These are phyloP conservation scores for Xenentodon cancila DNA, from an alignment of 2,797 vertebrate genomes.

Conservation along the genomic window DNA sequence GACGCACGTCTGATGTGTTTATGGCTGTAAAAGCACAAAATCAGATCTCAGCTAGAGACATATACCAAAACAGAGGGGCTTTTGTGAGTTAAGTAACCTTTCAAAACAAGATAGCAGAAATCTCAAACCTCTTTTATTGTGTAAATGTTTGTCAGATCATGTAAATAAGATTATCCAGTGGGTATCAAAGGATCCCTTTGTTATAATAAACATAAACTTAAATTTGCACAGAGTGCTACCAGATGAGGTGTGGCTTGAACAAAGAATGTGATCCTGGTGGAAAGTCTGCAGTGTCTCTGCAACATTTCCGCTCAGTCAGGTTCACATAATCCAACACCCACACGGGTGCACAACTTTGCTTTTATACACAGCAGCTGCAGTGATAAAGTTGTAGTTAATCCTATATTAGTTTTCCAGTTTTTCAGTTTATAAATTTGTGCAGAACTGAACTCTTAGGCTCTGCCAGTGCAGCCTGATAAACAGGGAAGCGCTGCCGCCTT, in stretches of 20 bases:
- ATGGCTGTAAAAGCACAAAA: too few species aligned
- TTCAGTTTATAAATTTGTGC: neutral
- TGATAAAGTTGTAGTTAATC: neutral
- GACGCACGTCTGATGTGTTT: too few species aligned
- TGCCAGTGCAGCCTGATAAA: conserved; percentile 5
- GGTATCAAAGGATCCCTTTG: neutral
- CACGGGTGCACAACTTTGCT: neutral
- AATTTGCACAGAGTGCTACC: neutral
- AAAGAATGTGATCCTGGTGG: conserved; percentile 26
- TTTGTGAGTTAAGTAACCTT: too few species aligned
- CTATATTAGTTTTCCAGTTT: neutral
- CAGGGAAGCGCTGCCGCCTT: conserved; percentile 33
- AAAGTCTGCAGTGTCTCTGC: neutral
- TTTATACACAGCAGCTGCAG: neutral
- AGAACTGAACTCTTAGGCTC: neutral
- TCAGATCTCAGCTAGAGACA: too few species aligned
- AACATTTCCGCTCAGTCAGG: neutral
- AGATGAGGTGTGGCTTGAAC: conserved; percentile 15
- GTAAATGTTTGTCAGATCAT: too few species aligned
- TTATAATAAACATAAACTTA: neutral
- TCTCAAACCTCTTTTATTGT: too few species aligned
- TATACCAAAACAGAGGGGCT: too few species aligned
- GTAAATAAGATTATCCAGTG: too few species aligned
- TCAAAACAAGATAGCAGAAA: too few species aligned
- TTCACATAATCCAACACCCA: too few species aligned